phyloP scores from a whole-genome alignment of 2,797 vertebrate genomes.

The Coracias cyanogaster region DNA sequence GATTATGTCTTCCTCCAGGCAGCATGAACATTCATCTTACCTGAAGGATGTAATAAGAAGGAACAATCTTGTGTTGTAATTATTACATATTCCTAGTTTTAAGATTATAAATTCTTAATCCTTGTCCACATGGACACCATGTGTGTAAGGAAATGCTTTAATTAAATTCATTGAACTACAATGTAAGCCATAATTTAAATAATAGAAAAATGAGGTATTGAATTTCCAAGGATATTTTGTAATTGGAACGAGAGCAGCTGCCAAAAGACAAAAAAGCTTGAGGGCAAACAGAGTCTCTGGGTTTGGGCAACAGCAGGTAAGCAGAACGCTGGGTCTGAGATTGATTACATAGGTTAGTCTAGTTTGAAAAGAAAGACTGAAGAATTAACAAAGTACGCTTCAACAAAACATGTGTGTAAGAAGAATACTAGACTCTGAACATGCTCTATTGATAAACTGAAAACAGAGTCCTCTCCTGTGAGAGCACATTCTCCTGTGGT shows the following conservation, averaged over 20 bases:
- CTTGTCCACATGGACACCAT: conserved; percentile 59
- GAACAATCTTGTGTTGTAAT: background rate
- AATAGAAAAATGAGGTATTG: conserved; percentile 61
- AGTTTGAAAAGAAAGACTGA: background rate
- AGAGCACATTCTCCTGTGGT: background rate
- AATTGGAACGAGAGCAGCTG: conserved; percentile 44
- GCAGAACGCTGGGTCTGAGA: conserved; percentile 23
- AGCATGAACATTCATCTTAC: background rate
- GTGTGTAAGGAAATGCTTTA: conserved; percentile 62
- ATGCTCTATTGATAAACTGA: background rate
- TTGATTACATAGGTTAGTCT: conserved; percentile 19
- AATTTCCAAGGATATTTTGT: conserved; percentile 54
- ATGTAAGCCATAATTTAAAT: conserved; percentile 46
- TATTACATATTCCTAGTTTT: background rate
- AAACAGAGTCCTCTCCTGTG: background rate
- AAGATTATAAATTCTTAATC: conserved; percentile 21
- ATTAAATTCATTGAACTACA: conserved; percentile 60
- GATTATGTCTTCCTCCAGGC: conserved; percentile 25
- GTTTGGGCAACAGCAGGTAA: conserved; percentile 43
- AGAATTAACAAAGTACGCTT: background rate
- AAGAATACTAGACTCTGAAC: background rate
- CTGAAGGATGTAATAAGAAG: background rate
- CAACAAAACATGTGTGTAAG: background rate
- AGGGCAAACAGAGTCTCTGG: conserved; percentile 11
- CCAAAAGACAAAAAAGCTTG: conserved; percentile 32